Evolutionary conservation across 2,797 vertebrate genomes (phyloP).

Genomic region (Coilia nasus): DNA sequence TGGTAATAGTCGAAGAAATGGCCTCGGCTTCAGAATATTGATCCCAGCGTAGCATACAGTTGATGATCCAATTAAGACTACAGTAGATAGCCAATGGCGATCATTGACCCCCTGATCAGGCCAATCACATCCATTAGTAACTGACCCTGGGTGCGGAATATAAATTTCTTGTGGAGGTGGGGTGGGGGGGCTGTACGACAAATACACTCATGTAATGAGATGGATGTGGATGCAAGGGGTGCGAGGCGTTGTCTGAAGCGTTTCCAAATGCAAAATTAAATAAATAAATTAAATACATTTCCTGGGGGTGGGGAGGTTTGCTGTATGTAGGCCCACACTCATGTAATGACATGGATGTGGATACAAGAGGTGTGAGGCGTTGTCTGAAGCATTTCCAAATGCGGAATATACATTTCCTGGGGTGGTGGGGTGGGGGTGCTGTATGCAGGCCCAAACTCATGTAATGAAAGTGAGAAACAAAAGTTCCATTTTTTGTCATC

Average conservation of each 20-base stretch:
- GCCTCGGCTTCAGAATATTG: slow-evolving; percentile 3
- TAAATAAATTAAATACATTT: no score
- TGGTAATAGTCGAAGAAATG: not conserved
- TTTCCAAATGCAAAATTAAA: not conserved
- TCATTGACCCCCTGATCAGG: slow-evolving; percentile 72
- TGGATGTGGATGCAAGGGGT: not conserved
- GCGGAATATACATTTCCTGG: no score
- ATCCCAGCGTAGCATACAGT: slow-evolving; percentile 48
- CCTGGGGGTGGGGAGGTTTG: no score
- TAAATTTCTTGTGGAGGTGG: not conserved
- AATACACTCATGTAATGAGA: not conserved
- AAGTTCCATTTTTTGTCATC: no score
- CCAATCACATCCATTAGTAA: slow-evolving; percentile 44
- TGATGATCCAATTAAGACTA: slow-evolving; percentile 73
- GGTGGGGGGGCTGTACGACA: no score
- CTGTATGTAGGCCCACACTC: not conserved
- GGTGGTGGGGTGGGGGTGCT: no score
- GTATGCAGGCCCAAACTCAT: no score
- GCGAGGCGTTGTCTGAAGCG: not conserved
- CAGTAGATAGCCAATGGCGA: slow-evolving; percentile 65
- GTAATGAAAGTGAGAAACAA: no score
- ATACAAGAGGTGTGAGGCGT: not conserved
- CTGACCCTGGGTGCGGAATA: not conserved
- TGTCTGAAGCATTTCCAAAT: not conserved
- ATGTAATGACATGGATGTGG: not conserved